These are phyloP conservation scores for Desoria tigrina DNA, from an alignment of 2,888 invertebrate species.

Conservation along the genomic window DNA sequence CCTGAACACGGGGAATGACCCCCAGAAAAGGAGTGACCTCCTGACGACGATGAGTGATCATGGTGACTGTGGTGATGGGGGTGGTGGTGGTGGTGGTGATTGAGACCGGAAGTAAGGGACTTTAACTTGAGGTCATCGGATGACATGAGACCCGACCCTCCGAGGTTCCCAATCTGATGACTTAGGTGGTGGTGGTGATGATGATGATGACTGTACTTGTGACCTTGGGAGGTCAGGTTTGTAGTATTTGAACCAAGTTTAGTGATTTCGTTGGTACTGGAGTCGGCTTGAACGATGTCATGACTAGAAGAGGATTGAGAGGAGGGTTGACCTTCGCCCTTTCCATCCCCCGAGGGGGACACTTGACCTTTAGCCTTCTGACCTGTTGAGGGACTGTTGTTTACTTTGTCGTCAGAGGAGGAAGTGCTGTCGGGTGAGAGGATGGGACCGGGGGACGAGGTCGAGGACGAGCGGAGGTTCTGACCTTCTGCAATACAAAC, in stretches of 20 bases:
- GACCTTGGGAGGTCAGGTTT: not conserved
- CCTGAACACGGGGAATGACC: too few species aligned
- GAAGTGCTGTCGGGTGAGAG: slow-evolving; percentile 51
- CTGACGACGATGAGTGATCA: not conserved
- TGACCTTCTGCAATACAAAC: not conserved
- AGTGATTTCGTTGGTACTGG: slow-evolving; percentile 35
- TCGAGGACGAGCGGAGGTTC: slow-evolving; percentile 17
- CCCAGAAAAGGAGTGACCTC: too few species aligned
- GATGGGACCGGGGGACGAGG: slow-evolving; percentile 38
- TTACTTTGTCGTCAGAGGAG: slow-evolving; percentile 45
- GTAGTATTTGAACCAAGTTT: not conserved
- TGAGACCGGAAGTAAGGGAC: too few species aligned
- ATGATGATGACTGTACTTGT: slow-evolving; percentile 1
- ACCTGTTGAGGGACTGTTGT: not conserved
- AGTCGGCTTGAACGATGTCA: slow-evolving; percentile 47
- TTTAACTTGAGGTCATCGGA: too few species aligned
- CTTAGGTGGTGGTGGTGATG: not conserved
- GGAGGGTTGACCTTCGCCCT: not conserved
- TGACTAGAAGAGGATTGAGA: slow-evolving; percentile 10
- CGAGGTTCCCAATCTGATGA: not conserved
- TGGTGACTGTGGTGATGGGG: not conserved
- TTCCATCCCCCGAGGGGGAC: not conserved
- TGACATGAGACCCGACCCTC: too few species aligned
- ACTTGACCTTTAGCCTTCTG: slow-evolving; percentile 16
- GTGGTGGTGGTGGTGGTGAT: not conserved